Base-by-base conservation (phyloP, 2,113 vertebrate species). In the Leptosomus discolor region DNA sequence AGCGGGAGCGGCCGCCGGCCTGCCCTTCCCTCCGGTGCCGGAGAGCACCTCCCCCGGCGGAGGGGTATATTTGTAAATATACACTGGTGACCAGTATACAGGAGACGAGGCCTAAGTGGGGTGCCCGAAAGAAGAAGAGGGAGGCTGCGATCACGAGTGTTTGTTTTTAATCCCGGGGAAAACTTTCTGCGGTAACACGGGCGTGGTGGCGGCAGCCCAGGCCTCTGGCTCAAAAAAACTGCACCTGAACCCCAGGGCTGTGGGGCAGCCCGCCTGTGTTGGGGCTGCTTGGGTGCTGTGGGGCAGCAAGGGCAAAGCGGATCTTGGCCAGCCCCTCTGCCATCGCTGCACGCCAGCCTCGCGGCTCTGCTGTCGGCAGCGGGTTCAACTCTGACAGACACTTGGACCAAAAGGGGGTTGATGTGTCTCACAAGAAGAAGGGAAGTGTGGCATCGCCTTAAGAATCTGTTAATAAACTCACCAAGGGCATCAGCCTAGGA, bases 101-200 rank as follows among this genome's bases (percentile, higher is more conserved):
- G 3, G 53, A 8, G 12, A 5, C 1, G 37, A 20, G n/a, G 61
- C 43, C 51, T 6, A 0, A 2, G 11, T 1, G 39, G 4, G 16
- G 34, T 5, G 54, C 13, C 21, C 41, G 6, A 7, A 27, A 3
- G 4, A 5, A 29, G 27, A 54, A 54, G 53, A 32, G 70, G 39
- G 13, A 34, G 63, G 7, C 39, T 12, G 51, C 4, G 54, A 6
- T 16, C 37, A 12, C 13, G 12, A 26, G 54, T 24, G 12, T 5
- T 24, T 9, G 9, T 15, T 51, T 36, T 43, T 5, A 50, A 20
- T 15, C 30, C 4, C 2, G 32, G 15, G 51, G 30, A 15, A 11
- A 4, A 7, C 6, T 16, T 9, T 21, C 15, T 15, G 19, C 27
- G 18, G 27, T 39, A 27, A 24, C 26, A 8, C 23, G 22, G 22